Percentiles rank a stretch among this genome's conserved stretches.
phyloP scores from a whole-genome alignment of 2,113 vertebrate species.

The Nothocercus nigrocapillus region DNA sequence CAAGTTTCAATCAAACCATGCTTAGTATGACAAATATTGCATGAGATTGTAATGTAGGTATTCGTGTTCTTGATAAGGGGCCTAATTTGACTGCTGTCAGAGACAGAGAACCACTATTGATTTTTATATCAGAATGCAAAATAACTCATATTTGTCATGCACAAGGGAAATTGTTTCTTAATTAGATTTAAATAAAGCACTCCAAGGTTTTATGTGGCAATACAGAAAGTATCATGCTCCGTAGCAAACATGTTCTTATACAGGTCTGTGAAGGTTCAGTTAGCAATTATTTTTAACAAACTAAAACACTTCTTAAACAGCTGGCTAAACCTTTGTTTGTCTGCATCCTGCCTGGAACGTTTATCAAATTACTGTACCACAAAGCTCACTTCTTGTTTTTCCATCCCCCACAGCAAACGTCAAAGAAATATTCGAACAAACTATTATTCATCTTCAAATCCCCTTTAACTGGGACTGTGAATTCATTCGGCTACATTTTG shows the following conservation, averaged over 20 bases:
- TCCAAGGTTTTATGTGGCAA: slow-evolving; percentile 66
- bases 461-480: slow-evolving; percentile 98
- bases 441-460: slow-evolving; percentile 92
- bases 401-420: slow-evolving; percentile 88
- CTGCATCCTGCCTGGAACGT: slow-evolving; percentile 68
- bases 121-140: slow-evolving; percentile 79
- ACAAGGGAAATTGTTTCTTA: slow-evolving; percentile 78
- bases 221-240: slow-evolving; percentile 70
- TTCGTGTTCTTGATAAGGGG: slow-evolving; percentile 79
- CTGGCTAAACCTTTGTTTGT: slow-evolving; percentile 62
- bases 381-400: slow-evolving; percentile 67
- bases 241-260: slow-evolving; percentile 63
- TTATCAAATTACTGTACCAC: slow-evolving; percentile 38
- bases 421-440: slow-evolving; percentile 96
- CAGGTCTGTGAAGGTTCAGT: slow-evolving; percentile 54
- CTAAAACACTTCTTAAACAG: slow-evolving; percentile 53
- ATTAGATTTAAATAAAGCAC: slow-evolving; percentile 80
- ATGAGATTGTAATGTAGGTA: slow-evolving; percentile 78
- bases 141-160: slow-evolving; percentile 74
- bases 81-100: slow-evolving; percentile 79
- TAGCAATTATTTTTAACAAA: slow-evolving; percentile 73
- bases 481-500: slow-evolving; percentile 95
- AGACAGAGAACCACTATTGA: slow-evolving; percentile 73
- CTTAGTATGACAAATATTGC: slow-evolving; percentile 80
- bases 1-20: slow-evolving; percentile 82